Percentiles rank a stretch among this genome's conserved stretches.
Conservation (phyloP, 1,140 invertebrate species). For the Ceratina calcarata region DNA sequence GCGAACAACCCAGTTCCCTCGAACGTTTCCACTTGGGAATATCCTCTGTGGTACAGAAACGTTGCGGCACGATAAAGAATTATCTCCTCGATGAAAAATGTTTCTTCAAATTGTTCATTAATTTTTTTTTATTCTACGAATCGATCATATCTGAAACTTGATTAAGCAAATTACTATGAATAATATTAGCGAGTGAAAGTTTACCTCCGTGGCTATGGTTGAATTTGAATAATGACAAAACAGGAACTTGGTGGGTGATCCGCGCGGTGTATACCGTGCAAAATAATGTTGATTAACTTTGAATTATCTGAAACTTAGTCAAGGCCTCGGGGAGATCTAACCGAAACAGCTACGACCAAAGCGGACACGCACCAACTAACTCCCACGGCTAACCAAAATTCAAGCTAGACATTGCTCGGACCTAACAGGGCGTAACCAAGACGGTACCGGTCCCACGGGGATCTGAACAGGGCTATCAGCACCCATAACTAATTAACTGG, state of each 20-base stretch:
- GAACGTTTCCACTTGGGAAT: neutral
- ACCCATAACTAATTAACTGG: neutral
- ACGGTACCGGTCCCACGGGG: neutral
- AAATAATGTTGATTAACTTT: slow-evolving; percentile 20
- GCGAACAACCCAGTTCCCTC: neutral
- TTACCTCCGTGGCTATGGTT: neutral
- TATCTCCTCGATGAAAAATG: neutral
- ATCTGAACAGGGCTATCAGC: neutral
- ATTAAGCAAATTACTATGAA: too few relatives aligned
- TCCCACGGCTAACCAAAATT: slow-evolving; percentile 6
- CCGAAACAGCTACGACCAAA: slow-evolving; percentile 4
- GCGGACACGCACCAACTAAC: slow-evolving; percentile 6
- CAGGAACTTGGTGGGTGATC: neutral
- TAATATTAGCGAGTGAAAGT: neutral
- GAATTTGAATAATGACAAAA: slow-evolving; percentile 11
- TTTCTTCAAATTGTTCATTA: too few relatives aligned
- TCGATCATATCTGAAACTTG: too few relatives aligned
- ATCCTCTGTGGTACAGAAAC: too few relatives aligned
- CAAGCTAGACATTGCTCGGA: slow-evolving; percentile 1
- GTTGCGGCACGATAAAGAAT: neutral
- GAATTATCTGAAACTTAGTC: slow-evolving; percentile 14
- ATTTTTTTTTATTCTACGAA: too few relatives aligned
- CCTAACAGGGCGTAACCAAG: slow-evolving; percentile 19
- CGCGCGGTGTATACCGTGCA: neutral
- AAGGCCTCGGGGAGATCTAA: slow-evolving; percentile 9